A percentile compares a stretch with the other conserved stretches of the same genome.
These are phyloP conservation scores for Dasysyrphus albostriatus DNA, from an alignment of 2,888 invertebrate species.

Conservation along the genomic window DNA sequence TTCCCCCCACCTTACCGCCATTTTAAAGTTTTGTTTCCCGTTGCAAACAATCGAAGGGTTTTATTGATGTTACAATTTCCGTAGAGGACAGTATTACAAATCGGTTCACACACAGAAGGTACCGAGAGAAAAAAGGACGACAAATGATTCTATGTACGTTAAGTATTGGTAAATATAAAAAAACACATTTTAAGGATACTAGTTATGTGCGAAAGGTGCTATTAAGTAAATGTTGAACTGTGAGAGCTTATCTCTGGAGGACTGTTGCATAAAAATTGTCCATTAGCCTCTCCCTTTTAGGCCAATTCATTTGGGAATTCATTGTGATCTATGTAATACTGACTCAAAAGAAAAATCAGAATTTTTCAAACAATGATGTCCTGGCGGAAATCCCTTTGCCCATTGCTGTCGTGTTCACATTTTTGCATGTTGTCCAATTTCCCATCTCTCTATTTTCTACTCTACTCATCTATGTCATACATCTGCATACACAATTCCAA, in stretches of 20 bases:
- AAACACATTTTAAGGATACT: conserved; percentile 43
- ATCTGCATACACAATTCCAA: conserved; percentile 6
- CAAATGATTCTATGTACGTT: conserved; percentile 35
- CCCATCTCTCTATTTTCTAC: background rate
- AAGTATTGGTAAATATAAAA: background rate
- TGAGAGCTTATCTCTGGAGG: conserved; percentile 27
- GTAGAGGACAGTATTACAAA: conserved; percentile 78
- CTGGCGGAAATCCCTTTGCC: conserved; percentile 68
- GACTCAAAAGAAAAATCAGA: conserved; percentile 63
- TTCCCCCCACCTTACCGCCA: background rate
- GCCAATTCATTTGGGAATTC: conserved; percentile 37
- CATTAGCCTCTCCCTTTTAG: background rate
- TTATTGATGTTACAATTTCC: conserved; percentile 79
- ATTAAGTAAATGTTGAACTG: conserved; percentile 37
- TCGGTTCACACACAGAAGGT: conserved; percentile 71
- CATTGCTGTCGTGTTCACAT: conserved; percentile 30
- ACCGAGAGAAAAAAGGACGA: conserved; percentile 11
- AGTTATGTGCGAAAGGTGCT: conserved; percentile 36
- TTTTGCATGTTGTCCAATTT: conserved; percentile 8
- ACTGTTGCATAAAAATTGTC: background rate
- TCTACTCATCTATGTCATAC: background rate
- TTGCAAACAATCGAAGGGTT: conserved; percentile 73
- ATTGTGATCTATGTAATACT: conserved; percentile 37
- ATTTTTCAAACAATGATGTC: conserved; percentile 69
- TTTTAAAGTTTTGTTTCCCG: conserved; percentile 65